A percentile compares a stretch with the other conserved stretches of the same genome.
These are phyloP conservation scores for Orthonychiurus folsomi DNA, from an alignment of 2,888 invertebrate genomes.

Conservation along the genomic window DNA sequence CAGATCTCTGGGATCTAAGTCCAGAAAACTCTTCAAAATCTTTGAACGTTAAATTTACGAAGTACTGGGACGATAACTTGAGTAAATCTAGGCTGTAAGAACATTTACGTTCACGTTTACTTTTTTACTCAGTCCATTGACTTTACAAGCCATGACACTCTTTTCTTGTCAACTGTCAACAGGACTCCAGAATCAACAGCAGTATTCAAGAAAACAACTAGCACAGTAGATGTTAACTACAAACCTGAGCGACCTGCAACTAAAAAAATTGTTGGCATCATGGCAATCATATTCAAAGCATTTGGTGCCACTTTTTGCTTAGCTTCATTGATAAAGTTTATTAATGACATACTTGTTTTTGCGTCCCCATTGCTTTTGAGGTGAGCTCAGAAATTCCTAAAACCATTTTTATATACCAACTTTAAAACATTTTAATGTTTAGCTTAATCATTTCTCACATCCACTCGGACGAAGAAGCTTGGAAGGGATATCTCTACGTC, in stretches of 20 bases:
- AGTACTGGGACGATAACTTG: slow-evolving; percentile 66
- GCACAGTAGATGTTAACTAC: slow-evolving; percentile 3
- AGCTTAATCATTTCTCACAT: slow-evolving; percentile 55
- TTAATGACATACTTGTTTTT: slow-evolving; percentile 77
- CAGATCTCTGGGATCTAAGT: slow-evolving; percentile 84
- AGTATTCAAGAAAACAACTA: slow-evolving; percentile 4
- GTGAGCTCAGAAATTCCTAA: slow-evolving; percentile 48
- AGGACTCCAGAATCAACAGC: neutral
- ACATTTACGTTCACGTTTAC: neutral
- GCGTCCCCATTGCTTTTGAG: slow-evolving; percentile 78
- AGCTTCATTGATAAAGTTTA: slow-evolving; percentile 69
- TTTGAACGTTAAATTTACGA: slow-evolving; percentile 73
- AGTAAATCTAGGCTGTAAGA: slow-evolving; percentile 56
- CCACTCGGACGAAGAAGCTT: slow-evolving; percentile 55
- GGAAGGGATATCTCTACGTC: slow-evolving; percentile 84
- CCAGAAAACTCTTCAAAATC: slow-evolving; percentile 67
- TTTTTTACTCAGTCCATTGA: neutral
- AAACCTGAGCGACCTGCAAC: neutral
- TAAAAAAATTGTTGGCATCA: slow-evolving; percentile 62
- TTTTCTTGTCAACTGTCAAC: neutral
- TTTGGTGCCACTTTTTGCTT: slow-evolving; percentile 80
- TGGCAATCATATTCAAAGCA: slow-evolving; percentile 72
- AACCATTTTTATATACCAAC: too few species aligned
- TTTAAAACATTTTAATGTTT: neutral
- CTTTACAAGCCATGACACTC: too few species aligned